These are phyloP conservation scores for Abrostola triplasia DNA, from an alignment of 2,888 invertebrate genomes.

Conservation along the genomic window DNA sequence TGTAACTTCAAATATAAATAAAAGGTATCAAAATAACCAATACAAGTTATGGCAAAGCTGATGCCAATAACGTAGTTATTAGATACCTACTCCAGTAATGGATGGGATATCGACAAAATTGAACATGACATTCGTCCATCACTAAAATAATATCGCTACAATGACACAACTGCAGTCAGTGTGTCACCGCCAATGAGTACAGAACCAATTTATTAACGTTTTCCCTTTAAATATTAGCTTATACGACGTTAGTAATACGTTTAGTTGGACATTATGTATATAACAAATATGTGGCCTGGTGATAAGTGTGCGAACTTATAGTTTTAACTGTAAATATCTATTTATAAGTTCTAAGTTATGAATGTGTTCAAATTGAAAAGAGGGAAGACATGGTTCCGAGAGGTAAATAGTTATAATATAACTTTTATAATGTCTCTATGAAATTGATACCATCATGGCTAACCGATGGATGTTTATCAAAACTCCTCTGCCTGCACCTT, in stretches of 20 bases:
- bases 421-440: constrained; percentile 1
- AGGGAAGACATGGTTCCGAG: constrained; percentile 80
- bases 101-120: constrained; percentile 42
- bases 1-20: no score
- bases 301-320: constrained; percentile 20
- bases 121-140: constrained; percentile 33
- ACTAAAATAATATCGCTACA: constrained; percentile 54
- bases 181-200: constrained; percentile 54
- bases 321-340: constrained; percentile 15
- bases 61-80: not conserved
- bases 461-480: no score
- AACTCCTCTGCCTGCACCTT: no score
- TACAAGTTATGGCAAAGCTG: no score
- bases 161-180: constrained; percentile 58
- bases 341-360: constrained; percentile 51
- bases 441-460: no score
- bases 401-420: constrained; percentile 63
- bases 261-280: constrained; percentile 18
- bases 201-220: constrained; percentile 52
- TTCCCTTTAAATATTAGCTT: constrained; percentile 50
- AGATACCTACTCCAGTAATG: not conserved
- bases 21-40: no score
- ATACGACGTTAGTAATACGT: constrained; percentile 29
- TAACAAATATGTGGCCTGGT: constrained; percentile 40
- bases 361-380: constrained; percentile 73